These are phyloP conservation scores for Hippocampus zosterae DNA, from an alignment of 2,113 vertebrate genomes.

Conservation along the genomic window DNA sequence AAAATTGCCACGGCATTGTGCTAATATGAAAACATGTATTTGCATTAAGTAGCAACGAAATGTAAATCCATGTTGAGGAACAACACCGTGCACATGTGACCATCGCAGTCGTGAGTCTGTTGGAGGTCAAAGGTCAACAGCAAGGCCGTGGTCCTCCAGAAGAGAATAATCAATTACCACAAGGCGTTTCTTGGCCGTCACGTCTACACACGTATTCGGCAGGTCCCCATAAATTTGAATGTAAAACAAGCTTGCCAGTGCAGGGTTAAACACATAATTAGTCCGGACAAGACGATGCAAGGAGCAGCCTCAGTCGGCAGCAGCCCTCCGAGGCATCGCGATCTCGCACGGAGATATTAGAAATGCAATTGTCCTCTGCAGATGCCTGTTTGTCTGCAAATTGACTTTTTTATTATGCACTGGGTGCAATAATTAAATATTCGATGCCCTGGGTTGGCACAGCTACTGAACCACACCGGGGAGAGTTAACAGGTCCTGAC, in stretches of 20 bases:
- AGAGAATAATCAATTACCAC: slow-evolving; percentile 76
- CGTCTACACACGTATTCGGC: slow-evolving; percentile 66
- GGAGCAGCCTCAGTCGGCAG: slow-evolving; percentile 43
- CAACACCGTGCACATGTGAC: slow-evolving; percentile 10
- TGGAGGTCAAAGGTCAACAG: slow-evolving; percentile 53
- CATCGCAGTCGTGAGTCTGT: not conserved
- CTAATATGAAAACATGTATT: slow-evolving; percentile 14
- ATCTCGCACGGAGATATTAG: slow-evolving; percentile 71
- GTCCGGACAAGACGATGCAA: slow-evolving; percentile 57
- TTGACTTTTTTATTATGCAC: slow-evolving; percentile 79
- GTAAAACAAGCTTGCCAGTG: slow-evolving; percentile 70
- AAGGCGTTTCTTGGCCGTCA: slow-evolving; percentile 70
- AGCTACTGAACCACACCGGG: slow-evolving; percentile 68
- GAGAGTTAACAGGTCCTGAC: slow-evolving; percentile 74
- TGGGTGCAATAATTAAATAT: slow-evolving; percentile 78
- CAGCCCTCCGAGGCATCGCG: slow-evolving; percentile 58
- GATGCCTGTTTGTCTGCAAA: slow-evolving; percentile 65
- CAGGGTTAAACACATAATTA: slow-evolving; percentile 71
- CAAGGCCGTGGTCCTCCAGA: slow-evolving; percentile 31
- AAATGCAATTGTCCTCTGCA: slow-evolving; percentile 74
- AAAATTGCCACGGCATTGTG: slow-evolving; percentile 50
- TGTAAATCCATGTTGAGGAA: not conserved
- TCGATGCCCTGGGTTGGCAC: slow-evolving; percentile 71
- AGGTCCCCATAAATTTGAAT: slow-evolving; percentile 71
- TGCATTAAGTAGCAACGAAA: not conserved